Conservation (phyloP, 1,140 invertebrate genomes). For the Chlorops oryzae region DNA sequence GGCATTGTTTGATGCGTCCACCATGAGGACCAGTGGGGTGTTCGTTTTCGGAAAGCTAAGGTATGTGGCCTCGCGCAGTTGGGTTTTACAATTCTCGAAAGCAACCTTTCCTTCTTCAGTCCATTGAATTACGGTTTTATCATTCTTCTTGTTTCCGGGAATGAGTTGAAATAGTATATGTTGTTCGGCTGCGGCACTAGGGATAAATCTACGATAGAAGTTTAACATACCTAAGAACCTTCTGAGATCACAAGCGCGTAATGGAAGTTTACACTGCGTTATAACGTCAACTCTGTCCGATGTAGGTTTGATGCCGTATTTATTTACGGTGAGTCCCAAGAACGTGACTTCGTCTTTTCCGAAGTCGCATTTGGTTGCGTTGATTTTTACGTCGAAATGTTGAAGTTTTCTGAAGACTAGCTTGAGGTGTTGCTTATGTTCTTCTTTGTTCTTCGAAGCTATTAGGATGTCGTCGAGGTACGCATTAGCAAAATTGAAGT, state of each 20-base stretch:
- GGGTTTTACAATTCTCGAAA: slow-evolving; percentile 33
- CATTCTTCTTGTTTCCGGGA: slow-evolving; percentile 22
- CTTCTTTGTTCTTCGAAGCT: slow-evolving; percentile 27
- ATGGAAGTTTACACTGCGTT: slow-evolving; percentile 28
- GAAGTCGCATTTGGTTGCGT: slow-evolving; percentile 30
- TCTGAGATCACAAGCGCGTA: slow-evolving; percentile 29
- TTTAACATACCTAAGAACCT: slow-evolving; percentile 48
- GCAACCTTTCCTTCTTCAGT: too few species aligned
- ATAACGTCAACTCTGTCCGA: slow-evolving; percentile 5
- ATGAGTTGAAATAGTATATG: slow-evolving; percentile 20
- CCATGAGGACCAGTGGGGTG: slow-evolving; percentile 12
- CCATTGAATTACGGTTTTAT: too few species aligned
- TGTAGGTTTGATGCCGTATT: slow-evolving; percentile 19
- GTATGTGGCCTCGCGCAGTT: slow-evolving; percentile 16
- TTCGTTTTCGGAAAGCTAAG: slow-evolving; percentile 18
- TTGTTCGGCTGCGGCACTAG: slow-evolving; percentile 23
- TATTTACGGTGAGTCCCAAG: slow-evolving; percentile 22
- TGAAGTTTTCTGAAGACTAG: slow-evolving; percentile 20
- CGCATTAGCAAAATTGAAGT: slow-evolving; percentile 33
- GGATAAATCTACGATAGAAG: slow-evolving; percentile 39
- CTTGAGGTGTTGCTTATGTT: slow-evolving; percentile 31
- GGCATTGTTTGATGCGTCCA: slow-evolving; percentile 27
- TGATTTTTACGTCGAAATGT: slow-evolving; percentile 28
- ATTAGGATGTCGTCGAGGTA: slow-evolving; percentile 53
- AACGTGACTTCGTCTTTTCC: slow-evolving; percentile 23